A percentile compares a stretch with the other conserved stretches of the same genome.
These are phyloP conservation scores for Yponomeuta cagnagella DNA, from an alignment of 2,888 invertebrate species.

Conservation along the genomic window DNA sequence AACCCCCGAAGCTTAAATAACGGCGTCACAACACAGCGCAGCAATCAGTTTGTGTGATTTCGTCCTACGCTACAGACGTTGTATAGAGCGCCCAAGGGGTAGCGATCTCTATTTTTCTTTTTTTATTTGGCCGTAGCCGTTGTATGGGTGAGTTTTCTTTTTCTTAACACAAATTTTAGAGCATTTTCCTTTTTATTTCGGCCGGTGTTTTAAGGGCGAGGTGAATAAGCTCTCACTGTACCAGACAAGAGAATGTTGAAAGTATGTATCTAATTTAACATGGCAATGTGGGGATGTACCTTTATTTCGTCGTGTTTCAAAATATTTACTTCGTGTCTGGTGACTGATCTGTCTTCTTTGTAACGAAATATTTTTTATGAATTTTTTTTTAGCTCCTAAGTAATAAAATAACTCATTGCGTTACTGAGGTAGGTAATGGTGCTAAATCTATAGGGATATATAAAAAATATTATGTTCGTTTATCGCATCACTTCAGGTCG, in stretches of 20 bases:
- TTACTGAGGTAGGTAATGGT: too few relatives aligned
- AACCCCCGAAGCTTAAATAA: neutral
- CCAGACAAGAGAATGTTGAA: neutral
- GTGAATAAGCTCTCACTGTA: neutral
- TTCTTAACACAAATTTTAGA: slow-evolving; percentile 20
- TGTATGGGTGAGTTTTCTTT: slow-evolving; percentile 69
- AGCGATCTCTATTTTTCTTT: slow-evolving; percentile 66
- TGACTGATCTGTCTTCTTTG: too few relatives aligned
- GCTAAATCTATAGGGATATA: too few relatives aligned
- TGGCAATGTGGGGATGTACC: too few relatives aligned
- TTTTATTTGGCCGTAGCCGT: slow-evolving; percentile 77
- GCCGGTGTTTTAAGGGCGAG: neutral
- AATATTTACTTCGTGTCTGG: too few relatives aligned
- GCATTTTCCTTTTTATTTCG: slow-evolving; percentile 18
- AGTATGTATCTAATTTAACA: neutral
- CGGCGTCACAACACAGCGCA: neutral
- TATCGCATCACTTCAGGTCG: too few relatives aligned
- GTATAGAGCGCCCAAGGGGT: slow-evolving; percentile 60
- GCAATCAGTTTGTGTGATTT: slow-evolving; percentile 65
- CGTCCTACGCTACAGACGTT: slow-evolving; percentile 36
- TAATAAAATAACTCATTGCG: too few relatives aligned
- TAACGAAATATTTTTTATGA: too few relatives aligned
- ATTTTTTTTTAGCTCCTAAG: too few relatives aligned
- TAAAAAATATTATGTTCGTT: too few relatives aligned
- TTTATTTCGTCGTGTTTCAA: too few relatives aligned